A percentile compares a stretch with the other conserved stretches of the same genome.
Conservation (phyloP, 2,888 invertebrate genomes). For the Lydus trimaculatus region DNA sequence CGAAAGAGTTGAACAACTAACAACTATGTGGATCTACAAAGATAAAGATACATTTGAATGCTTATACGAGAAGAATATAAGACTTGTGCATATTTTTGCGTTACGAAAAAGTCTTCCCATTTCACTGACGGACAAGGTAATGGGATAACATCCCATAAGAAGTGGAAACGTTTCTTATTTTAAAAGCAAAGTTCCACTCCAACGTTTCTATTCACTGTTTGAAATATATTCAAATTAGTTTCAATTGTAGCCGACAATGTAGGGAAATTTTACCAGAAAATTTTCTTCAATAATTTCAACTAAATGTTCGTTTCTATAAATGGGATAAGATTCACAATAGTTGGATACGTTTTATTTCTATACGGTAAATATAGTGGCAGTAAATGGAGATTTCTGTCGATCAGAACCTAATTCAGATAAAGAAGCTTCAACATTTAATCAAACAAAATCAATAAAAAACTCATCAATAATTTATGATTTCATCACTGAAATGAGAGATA, state of each 20-base stretch:
- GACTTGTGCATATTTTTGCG: not conserved
- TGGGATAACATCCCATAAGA: conserved; percentile 22
- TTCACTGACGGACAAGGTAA: conserved; percentile 24
- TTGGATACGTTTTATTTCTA: too few relatives aligned
- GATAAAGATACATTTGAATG: too few relatives aligned
- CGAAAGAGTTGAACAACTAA: too few relatives aligned
- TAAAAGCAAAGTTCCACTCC: conserved; percentile 3
- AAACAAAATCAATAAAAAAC: conserved; percentile 28
- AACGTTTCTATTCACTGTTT: not conserved
- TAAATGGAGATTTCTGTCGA: too few relatives aligned
- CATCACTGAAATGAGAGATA: conserved; percentile 24
- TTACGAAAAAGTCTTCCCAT: conserved; percentile 21
- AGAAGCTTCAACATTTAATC: conserved; percentile 21
- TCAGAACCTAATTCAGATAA: conserved; percentile 8
- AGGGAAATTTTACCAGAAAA: not conserved
- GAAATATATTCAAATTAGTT: not conserved
- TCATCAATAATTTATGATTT: conserved; percentile 29
- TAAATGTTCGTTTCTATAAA: too few relatives aligned
- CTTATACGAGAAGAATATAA: too few relatives aligned
- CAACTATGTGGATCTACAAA: too few relatives aligned
- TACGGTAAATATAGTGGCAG: too few relatives aligned
- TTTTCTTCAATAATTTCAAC: too few relatives aligned
- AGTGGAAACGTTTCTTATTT: conserved; percentile 10
- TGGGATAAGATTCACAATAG: too few relatives aligned
- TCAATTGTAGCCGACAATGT: not conserved